These are phyloP conservation scores for Callyntrura sp. DNA, from an alignment of 2,888 invertebrate species.

Conservation along the genomic window DNA sequence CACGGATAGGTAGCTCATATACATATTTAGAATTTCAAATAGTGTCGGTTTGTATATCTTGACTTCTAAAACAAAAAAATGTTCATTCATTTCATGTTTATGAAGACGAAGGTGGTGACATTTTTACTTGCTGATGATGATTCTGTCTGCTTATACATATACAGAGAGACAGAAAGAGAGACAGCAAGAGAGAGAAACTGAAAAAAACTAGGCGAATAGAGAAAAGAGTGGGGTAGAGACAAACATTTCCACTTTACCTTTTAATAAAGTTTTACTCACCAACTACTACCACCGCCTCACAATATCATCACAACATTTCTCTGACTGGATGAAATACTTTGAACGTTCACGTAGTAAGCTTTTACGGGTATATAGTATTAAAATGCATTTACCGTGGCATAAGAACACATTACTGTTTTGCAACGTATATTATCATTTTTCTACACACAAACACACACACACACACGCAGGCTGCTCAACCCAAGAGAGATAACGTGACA, in stretches of 20 bases:
- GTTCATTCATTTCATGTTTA: conserved; percentile 46
- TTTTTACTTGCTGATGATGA: conserved; percentile 36
- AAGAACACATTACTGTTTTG: background rate
- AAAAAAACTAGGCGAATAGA: conserved; percentile 30
- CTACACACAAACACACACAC: too few relatives aligned
- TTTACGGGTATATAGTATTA: too few relatives aligned
- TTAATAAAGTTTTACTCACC: conserved; percentile 69
- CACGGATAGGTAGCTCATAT: background rate
- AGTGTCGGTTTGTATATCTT: background rate
- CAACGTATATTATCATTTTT: conserved; percentile 20
- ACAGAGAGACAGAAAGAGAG: background rate
- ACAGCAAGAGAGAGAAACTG: too few relatives aligned
- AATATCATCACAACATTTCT: conserved; percentile 20
- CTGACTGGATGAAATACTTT: background rate
- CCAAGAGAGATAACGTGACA: conserved; percentile 24
- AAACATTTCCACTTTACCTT: conserved; percentile 73
- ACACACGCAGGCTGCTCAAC: conserved; percentile 23
- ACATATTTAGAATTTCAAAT: conserved; percentile 8
- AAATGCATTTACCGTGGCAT: too few relatives aligned
- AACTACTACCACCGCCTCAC: background rate
- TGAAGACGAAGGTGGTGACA: conserved; percentile 2
- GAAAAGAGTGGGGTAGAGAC: conserved; percentile 46
- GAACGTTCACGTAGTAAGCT: too few relatives aligned
- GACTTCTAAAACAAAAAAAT: conserved; percentile 45
- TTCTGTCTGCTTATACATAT: background rate